Conservation (phyloP, 1,140 invertebrate species). For the Aricia agestis region DNA sequence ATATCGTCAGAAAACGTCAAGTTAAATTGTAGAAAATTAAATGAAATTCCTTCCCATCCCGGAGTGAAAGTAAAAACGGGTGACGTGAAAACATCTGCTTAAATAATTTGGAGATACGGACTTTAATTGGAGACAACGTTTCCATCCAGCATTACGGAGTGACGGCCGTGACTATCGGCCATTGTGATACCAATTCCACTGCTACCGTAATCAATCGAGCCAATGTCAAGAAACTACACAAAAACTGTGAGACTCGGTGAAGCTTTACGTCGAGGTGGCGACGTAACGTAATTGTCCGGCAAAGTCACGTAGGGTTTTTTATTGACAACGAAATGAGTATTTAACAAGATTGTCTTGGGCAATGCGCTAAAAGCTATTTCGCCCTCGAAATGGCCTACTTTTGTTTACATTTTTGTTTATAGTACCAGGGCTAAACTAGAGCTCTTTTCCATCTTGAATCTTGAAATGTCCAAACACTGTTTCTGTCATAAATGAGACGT, state of each 20-base stretch:
- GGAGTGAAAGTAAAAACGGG: constrained; percentile 5
- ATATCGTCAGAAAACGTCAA: no score
- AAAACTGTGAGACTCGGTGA: constrained; percentile 51
- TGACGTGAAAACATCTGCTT: constrained; percentile 1
- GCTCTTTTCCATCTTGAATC: no score
- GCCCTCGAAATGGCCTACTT: not conserved
- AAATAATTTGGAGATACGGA: constrained; percentile 5
- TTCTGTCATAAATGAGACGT: no score
- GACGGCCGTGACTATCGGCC: constrained; percentile 46
- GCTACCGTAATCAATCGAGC: constrained; percentile 49
- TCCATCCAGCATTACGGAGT: constrained; percentile 36
- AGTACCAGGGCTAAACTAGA: no score
- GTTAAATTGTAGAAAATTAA: not conserved
- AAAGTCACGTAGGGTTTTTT: constrained; percentile 27
- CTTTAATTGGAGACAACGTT: constrained; percentile 28
- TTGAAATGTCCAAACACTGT: no score
- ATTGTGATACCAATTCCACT: constrained; percentile 52
- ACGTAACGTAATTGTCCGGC: constrained; percentile 38
- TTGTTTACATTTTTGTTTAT: not conserved
- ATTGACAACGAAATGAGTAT: constrained; percentile 14
- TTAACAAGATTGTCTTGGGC: constrained; percentile 9
- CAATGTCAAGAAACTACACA: constrained; percentile 50
- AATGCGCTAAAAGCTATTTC: constrained; percentile 2
- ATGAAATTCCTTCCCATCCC: constrained; percentile 1
- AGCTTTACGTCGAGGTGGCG: constrained; percentile 45